Evolutionary conservation across 2,113 vertebrate genomes (phyloP).

Genomic region (Cinclus cinclus): DNA sequence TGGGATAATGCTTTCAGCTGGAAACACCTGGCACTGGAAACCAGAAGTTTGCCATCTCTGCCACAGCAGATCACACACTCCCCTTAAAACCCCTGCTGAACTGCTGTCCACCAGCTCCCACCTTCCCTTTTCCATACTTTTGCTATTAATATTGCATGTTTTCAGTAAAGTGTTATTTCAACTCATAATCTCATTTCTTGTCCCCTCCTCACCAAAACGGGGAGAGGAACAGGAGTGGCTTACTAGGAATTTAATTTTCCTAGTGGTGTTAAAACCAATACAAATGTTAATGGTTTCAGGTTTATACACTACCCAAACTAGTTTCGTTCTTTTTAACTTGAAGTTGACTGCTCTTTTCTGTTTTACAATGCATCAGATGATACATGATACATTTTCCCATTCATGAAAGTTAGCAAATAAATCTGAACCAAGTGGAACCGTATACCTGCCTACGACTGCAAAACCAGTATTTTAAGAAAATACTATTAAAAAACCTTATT

Average conservation of each 20-base stretch:
- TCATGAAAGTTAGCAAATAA: neutral
- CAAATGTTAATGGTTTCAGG: neutral
- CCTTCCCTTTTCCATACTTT: neutral
- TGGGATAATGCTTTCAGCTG: neutral
- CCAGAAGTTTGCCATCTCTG: neutral
- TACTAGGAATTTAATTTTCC: neutral
- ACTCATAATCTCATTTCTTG: neutral
- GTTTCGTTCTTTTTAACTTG: neutral
- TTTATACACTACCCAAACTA: neutral
- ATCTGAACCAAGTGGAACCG: neutral
- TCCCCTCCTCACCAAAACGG: neutral
- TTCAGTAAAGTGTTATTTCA: neutral
- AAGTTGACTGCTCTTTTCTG: neutral
- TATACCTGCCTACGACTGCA: neutral
- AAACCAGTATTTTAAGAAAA: neutral
- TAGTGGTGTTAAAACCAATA: neutral
- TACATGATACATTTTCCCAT: neutral
- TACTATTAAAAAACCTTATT: neutral
- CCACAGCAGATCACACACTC: neutral
- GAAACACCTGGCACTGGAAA: rapidly evolving
- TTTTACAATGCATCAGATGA: neutral
- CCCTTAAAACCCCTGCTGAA: neutral
- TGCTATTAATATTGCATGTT: no score
- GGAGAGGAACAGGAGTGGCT: neutral
- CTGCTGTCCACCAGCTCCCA: neutral